Percentiles rank a stretch among this genome's conserved stretches.
Conservation (phyloP, 2,797 vertebrate species). For the Sphaeramia orbicularis region DNA sequence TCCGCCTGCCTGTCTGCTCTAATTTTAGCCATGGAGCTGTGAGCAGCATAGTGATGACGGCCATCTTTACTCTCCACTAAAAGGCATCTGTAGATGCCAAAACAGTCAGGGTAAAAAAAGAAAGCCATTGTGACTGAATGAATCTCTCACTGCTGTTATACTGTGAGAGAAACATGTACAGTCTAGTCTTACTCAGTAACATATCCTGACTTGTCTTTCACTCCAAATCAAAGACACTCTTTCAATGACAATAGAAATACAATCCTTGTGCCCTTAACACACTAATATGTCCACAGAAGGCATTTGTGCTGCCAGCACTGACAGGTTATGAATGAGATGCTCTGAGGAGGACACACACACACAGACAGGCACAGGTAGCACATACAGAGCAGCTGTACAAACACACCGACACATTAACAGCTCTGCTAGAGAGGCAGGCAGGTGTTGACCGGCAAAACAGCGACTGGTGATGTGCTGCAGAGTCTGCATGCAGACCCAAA, state of each 20-base stretch:
- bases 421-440: constrained; percentile 21
- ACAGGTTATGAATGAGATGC: constrained; percentile 63
- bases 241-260: constrained; percentile 35
- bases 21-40: constrained; percentile 85
- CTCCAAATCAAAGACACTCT: constrained; percentile 41
- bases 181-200: constrained; percentile 8
- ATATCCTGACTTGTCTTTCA: neutral
- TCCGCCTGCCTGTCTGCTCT: constrained; percentile 73
- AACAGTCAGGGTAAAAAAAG: constrained; percentile 43
- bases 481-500: constrained; percentile 51
- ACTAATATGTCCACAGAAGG: constrained; percentile 15
- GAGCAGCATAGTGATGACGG: constrained; percentile 84
- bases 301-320: constrained; percentile 32
- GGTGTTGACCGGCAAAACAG: constrained; percentile 40
- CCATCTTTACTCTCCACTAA: constrained; percentile 83
- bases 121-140: constrained; percentile 36
- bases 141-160: constrained; percentile 3
- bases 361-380: constrained; percentile 50
- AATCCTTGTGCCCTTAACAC: constrained; percentile 27
- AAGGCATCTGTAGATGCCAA: constrained; percentile 73
- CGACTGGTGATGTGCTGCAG: constrained; percentile 48
- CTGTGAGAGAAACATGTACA: neutral
- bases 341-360: constrained; percentile 28
- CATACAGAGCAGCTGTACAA: constrained; percentile 43
- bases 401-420: constrained; percentile 33